These are phyloP conservation scores for Ochotona curzoniae DNA, from an alignment of 2,113 vertebrate genomes.

Conservation along the genomic window DNA sequence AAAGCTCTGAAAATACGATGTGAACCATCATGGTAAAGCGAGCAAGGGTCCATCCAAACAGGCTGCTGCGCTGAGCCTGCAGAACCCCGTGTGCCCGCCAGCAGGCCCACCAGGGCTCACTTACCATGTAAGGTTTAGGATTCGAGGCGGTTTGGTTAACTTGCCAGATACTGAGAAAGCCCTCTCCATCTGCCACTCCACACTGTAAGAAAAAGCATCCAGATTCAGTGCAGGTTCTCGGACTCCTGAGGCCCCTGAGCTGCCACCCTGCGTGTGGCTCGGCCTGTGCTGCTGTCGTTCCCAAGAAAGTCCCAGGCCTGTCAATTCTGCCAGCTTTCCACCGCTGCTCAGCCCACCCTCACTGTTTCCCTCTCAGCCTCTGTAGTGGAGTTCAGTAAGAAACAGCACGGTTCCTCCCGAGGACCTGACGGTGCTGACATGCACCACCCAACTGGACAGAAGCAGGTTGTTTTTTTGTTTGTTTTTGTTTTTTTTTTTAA, in stretches of 20 bases:
- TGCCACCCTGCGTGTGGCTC: neutral
- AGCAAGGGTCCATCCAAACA: neutral
- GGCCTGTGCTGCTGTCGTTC: neutral
- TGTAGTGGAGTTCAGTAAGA: neutral
- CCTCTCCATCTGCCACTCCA: constrained; percentile 98
- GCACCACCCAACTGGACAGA: neutral
- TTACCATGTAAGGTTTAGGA: constrained; percentile 98
- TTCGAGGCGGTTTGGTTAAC: constrained; percentile 97
- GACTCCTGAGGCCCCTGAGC: neutral
- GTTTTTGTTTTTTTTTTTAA: too few relatives aligned
- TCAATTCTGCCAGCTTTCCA: neutral
- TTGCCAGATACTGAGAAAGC: constrained; percentile 99
- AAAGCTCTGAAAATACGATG: neutral
- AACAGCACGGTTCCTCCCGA: neutral
- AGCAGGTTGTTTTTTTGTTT: neutral
- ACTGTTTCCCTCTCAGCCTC: neutral
- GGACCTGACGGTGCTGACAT: neutral
- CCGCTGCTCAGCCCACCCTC: too few relatives aligned
- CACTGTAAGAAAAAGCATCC: constrained; percentile 87
- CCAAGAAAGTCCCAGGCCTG: neutral
- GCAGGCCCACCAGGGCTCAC: constrained; percentile 61
- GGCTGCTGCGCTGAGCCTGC: neutral
- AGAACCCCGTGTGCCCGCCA: neutral
- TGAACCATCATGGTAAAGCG: constrained; percentile 24
- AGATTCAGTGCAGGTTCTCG: too few relatives aligned